Conservation (phyloP, 1,140 invertebrate species). For the Brachionus asplanchnoidis region DNA sequence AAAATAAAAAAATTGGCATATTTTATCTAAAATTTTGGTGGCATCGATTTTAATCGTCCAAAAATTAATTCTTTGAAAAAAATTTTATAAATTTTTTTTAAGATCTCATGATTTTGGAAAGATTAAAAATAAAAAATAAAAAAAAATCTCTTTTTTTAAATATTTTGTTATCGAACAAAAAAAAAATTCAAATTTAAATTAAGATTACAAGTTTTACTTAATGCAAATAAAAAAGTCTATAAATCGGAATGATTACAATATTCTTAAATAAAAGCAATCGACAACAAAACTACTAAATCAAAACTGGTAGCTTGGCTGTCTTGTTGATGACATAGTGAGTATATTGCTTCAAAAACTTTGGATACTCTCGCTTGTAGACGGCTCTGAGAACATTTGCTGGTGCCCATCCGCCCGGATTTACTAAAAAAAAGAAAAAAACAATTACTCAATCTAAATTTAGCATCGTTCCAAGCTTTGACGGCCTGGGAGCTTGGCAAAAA, state of each 20-base stretch:
- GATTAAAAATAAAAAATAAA: too few species aligned
- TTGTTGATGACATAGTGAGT: constrained; percentile 89
- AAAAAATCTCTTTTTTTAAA: too few species aligned
- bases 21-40: too few species aligned
- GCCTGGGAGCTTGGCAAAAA: neutral
- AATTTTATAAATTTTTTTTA: too few species aligned
- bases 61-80: too few species aligned
- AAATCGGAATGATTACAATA: constrained; percentile 8
- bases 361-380: constrained; percentile 97
- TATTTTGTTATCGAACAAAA: too few species aligned
- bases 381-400: constrained; percentile 89
- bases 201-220: neutral
- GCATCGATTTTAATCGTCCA: too few species aligned
- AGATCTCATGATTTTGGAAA: too few species aligned
- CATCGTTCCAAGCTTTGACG: neutral
- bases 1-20: too few species aligned
- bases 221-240: neutral
- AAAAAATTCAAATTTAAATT: neutral
- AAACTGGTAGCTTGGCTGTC: constrained; percentile 80
- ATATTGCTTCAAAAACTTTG: constrained; percentile 95
- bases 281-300: constrained; percentile 59
- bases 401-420: constrained; percentile 61
- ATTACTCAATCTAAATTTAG: constrained; percentile 3
- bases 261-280: neutral
- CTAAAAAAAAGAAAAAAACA: constrained; percentile 71